A percentile compares a stretch with the other conserved stretches of the same genome.
phyloP scores from a whole-genome alignment of 2,797 vertebrate genomes.

The Vespertilio murinus region DNA sequence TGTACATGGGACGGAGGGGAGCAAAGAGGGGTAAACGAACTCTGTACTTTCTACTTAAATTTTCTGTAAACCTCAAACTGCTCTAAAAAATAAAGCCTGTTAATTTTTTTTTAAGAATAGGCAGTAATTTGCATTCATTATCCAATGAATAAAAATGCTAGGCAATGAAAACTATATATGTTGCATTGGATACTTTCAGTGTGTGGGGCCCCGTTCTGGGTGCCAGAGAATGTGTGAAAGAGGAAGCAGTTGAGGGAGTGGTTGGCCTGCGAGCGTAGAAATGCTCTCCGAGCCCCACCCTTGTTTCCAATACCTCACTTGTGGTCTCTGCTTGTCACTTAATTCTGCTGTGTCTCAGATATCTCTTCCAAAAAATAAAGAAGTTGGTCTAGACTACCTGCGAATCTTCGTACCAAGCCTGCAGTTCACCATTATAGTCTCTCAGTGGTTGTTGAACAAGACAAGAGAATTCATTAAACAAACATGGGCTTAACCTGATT shows the following conservation, averaged over 20 bases:
- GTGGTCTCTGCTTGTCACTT: neutral
- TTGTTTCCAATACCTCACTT: slow-evolving; percentile 7
- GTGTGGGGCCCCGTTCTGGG: neutral
- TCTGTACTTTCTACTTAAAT: neutral
- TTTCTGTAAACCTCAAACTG: neutral
- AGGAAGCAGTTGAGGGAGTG: slow-evolving; percentile 30
- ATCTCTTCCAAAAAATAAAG: slow-evolving; percentile 40
- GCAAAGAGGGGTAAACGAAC: neutral
- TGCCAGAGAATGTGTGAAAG: neutral
- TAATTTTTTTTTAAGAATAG: neutral
- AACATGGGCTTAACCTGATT: neutral
- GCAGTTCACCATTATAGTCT: neutral
- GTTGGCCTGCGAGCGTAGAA: neutral
- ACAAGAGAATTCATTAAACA: neutral
- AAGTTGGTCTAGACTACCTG: neutral
- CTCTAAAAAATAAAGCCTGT: neutral
- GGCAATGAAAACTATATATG: neutral
- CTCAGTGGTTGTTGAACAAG: neutral
- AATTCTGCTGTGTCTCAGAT: neutral
- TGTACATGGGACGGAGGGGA: neutral
- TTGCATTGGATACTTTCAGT: neutral
- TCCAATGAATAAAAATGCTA: neutral
- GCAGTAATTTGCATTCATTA: neutral
- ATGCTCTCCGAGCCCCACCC: neutral
- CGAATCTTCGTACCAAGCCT: neutral